phyloP scores from a whole-genome alignment of 2,888 invertebrate genomes.

The Hydroisotoma schaefferi region DNA sequence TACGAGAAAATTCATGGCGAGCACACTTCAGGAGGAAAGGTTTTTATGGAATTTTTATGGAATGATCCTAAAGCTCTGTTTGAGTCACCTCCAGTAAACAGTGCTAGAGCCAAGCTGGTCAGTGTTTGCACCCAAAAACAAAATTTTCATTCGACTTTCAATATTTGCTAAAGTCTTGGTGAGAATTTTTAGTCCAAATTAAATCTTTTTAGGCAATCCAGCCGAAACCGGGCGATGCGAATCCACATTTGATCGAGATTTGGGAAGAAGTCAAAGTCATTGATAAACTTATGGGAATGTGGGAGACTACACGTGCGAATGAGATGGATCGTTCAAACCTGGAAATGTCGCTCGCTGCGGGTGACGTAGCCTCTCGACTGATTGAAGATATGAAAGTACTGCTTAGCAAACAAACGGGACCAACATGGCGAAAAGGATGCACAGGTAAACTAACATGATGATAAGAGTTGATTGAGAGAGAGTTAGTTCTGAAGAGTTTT shows the following conservation, averaged over 20 bases:
- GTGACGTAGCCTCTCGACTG: neutral
- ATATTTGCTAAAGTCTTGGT: neutral
- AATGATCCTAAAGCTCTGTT: slow-evolving; percentile 34
- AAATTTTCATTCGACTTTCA: slow-evolving; percentile 9
- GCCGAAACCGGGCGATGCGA: slow-evolving; percentile 44
- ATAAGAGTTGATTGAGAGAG: neutral
- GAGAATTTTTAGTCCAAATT: slow-evolving; percentile 8
- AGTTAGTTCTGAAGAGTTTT: neutral
- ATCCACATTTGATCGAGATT: slow-evolving; percentile 34
- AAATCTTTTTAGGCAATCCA: slow-evolving; percentile 31
- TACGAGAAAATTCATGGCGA: slow-evolving; percentile 46
- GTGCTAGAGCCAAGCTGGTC: slow-evolving; percentile 33
- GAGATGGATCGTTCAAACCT: slow-evolving; percentile 1
- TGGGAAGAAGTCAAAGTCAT: slow-evolving; percentile 40
- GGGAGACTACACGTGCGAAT: slow-evolving; percentile 10
- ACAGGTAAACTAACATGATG: slow-evolving; percentile 20
- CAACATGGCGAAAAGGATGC: slow-evolving; percentile 31
- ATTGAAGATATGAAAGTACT: slow-evolving; percentile 7
- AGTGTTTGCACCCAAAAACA: slow-evolving; percentile 3
- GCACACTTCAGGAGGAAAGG: slow-evolving; percentile 38
- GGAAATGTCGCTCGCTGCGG: neutral
- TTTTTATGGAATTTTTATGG: slow-evolving; percentile 43
- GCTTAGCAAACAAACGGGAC: slow-evolving; percentile 27
- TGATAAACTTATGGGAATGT: slow-evolving; percentile 26
- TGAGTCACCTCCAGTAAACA: slow-evolving; percentile 35